A percentile compares a stretch with the other conserved stretches of the same genome.
Evolutionary conservation across 2,113 vertebrate species (phyloP).

Genomic region (Hemichromis elongatus): DNA sequence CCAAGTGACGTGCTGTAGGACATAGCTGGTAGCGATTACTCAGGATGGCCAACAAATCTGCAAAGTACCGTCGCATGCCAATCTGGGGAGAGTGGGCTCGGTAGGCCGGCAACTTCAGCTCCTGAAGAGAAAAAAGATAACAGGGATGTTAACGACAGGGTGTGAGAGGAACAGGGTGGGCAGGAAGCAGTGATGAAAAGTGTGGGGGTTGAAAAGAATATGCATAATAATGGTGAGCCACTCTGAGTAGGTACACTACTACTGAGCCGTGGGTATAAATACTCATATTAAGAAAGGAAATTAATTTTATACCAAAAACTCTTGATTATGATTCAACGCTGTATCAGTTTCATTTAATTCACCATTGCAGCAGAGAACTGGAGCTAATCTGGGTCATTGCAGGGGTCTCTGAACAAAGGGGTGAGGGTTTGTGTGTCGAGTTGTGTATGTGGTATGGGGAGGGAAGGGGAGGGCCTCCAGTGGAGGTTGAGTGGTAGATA

Average conservation of each 20-base stretch:
- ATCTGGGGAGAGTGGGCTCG: constrained; percentile 85
- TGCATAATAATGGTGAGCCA: constrained; percentile 44
- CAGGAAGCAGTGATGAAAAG: constrained; percentile 9
- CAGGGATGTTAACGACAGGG: background rate
- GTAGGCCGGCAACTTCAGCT: constrained; percentile 84
- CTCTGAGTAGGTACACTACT: constrained; percentile 1
- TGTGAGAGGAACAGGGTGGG: background rate
- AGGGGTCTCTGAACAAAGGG: constrained; percentile 38
- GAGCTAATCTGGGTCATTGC: constrained; percentile 56
- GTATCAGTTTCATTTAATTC: constrained; percentile 23
- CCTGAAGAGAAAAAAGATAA: constrained; percentile 61
- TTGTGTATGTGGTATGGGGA: background rate
- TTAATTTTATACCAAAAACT: background rate
- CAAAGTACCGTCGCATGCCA: constrained; percentile 85
- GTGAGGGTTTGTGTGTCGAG: background rate
- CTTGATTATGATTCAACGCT: background rate
- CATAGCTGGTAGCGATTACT: constrained; percentile 84
- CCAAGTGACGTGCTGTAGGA: constrained; percentile 83
- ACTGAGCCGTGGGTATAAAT: background rate
- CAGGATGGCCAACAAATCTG: constrained; percentile 81
- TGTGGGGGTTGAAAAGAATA: constrained; percentile 12
- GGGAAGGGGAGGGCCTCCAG: background rate
- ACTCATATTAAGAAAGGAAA: background rate
- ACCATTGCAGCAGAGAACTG: constrained; percentile 1
- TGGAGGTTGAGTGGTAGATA: constrained; percentile 47